Evolutionary conservation across 2,888 invertebrate genomes (phyloP).

Genomic region (Rhingia rostrata): DNA sequence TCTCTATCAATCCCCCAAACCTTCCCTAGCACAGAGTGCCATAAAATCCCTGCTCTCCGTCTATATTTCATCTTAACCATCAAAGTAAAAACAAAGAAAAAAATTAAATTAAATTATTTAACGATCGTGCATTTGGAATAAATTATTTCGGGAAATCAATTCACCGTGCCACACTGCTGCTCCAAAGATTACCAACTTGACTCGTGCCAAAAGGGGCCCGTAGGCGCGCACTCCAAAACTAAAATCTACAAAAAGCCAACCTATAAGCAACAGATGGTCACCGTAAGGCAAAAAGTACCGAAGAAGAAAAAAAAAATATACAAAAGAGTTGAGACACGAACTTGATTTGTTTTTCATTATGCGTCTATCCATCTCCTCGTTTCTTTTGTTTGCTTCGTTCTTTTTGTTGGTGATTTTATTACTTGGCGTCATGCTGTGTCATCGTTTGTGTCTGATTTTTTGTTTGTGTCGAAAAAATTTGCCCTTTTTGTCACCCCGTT

Average conservation of each 20-base stretch:
- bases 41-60: no score
- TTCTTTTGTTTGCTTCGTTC: slow-evolving; percentile 15
- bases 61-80: no score
- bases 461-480: slow-evolving; percentile 54
- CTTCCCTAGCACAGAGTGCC: no score
- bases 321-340: slow-evolving; percentile 62
- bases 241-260: slow-evolving; percentile 1
- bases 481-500: slow-evolving; percentile 69
- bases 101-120: slow-evolving; percentile 8
- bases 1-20: no score
- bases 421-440: slow-evolving; percentile 61
- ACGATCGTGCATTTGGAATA: slow-evolving; percentile 42
- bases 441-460: slow-evolving; percentile 37
- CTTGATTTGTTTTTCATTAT: slow-evolving; percentile 58
- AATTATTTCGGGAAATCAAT: slow-evolving; percentile 53
- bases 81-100: background rate
- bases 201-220: slow-evolving; percentile 60
- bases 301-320: slow-evolving; percentile 16
- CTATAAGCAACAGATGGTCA: slow-evolving; percentile 52
- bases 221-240: slow-evolving; percentile 46
- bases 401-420: slow-evolving; percentile 53
- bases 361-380: slow-evolving; percentile 26
- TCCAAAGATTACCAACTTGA: slow-evolving; percentile 47
- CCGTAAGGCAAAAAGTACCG: slow-evolving; percentile 23
- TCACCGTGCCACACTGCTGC: background rate